Evolutionary conservation across 2,113 vertebrate species (phyloP), one percentile per base, ranked within the genome.

Genomic region (Cottus gobio): DNA sequence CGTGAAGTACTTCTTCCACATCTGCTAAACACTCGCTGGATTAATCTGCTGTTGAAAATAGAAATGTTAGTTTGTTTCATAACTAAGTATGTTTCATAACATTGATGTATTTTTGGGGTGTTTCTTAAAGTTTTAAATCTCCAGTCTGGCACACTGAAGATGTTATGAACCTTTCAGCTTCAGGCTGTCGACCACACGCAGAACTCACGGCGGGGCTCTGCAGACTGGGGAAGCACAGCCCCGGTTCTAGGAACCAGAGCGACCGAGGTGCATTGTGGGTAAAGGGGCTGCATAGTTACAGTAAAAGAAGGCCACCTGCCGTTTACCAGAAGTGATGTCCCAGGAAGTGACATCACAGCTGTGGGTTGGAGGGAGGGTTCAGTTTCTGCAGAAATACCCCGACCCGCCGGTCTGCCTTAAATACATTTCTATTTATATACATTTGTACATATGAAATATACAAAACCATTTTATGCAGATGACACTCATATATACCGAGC

Each of bases 251-350:
- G 90, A 92, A 92, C 68, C 28, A 26, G 3, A 60, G 48, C 46
- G 10, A 1, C 62, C 26, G 7, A 5, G 20, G 42, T 90, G 91
- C 84, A 85, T 65, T 87, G 65, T 90, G 88, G 90, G 85, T 77
- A 85, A 77, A 34, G 13, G 54, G 57, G 56, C 65, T 57, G 61
- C 58, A 62, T 60, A 65, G 63, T 93, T 93, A 93, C 91, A 85
- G 89, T 90, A 93, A 93, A 16, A 78, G 28, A 58, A 6, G n/a
- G 18, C 75, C 31, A 71, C 34, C 20, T 18, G 24, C n/a, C 4
- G 1, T 75, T 93, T 91, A 91, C 73, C 77, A 89, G 83, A 91
- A 93, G 89, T 80, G 90, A 88, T 37, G 76, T 90, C 71, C 83
- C 57, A 62, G 87, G 84, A 87, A 84, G 82, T 87, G 85, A 88